Evolutionary conservation across 2,113 vertebrate genomes (phyloP).

Genomic region (Tinamus guttatus): DNA sequence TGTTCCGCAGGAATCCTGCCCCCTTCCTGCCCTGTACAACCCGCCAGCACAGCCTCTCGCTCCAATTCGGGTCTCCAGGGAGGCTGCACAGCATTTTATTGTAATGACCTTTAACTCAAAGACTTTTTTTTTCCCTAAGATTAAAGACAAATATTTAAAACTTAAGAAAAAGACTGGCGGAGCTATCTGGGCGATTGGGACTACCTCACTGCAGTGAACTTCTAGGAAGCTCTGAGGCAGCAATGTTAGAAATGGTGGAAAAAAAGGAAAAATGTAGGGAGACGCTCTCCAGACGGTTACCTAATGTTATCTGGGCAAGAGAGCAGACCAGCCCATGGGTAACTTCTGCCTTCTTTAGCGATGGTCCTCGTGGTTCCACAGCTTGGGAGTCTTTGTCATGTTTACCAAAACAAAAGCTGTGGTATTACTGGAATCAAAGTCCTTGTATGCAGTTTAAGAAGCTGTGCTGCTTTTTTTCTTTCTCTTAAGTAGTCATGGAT

Average conservation of each 20-base stretch:
- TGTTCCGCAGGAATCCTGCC: not conserved
- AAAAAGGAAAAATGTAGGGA: not conserved
- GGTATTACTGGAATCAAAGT: not conserved
- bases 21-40: not conserved
- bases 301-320: not conserved
- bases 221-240: not conserved
- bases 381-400: not conserved
- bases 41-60: not conserved
- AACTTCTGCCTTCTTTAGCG: constrained; percentile 2
- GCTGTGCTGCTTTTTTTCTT: not conserved
- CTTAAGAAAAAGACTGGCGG: not conserved
- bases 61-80: not conserved
- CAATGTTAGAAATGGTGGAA: no score
- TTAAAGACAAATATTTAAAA: not conserved
- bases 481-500: not conserved
- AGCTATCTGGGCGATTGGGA: constrained; percentile 5
- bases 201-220: not conserved
- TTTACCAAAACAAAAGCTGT: constrained; percentile 6
- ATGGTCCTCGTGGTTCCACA: not conserved
- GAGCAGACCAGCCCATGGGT: constrained; percentile 8
- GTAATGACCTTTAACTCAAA: not conserved
- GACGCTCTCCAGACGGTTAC: not conserved
- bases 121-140: not conserved
- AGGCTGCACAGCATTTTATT: not conserved
- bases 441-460: not conserved